Evolutionary conservation across 1,140 invertebrate species (phyloP).

Genomic region (Plodia interpunctella): DNA sequence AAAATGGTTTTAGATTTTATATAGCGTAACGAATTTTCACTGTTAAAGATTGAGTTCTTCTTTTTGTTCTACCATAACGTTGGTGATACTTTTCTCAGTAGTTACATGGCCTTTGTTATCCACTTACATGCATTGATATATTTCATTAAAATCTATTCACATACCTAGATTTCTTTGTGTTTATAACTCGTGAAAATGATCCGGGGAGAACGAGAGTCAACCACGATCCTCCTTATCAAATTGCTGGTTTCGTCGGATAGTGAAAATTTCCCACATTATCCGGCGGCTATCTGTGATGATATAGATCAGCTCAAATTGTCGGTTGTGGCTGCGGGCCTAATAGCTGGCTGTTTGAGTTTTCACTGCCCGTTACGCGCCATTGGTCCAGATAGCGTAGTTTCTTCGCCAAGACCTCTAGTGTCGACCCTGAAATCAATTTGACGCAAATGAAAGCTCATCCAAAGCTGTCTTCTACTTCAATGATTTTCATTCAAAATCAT

Average conservation of each 20-base stretch:
- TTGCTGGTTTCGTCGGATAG: slow-evolving; percentile 54
- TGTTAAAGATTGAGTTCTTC: too few species aligned
- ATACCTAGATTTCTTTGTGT: too few species aligned
- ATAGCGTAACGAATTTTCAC: too few species aligned
- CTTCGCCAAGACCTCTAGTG: neutral
- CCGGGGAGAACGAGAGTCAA: slow-evolving; percentile 32
- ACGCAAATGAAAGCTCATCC: slow-evolving; percentile 8
- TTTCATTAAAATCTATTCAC: too few species aligned
- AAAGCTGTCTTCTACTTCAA: too few species aligned
- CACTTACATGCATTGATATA: too few species aligned
- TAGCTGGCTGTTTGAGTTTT: slow-evolving; percentile 67
- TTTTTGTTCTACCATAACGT: too few species aligned
- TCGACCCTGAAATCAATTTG: slow-evolving; percentile 2
- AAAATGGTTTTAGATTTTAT: too few species aligned
- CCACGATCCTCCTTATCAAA: slow-evolving; percentile 69
- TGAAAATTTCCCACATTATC: slow-evolving; percentile 74
- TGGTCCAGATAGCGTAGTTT: neutral
- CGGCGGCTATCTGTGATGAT: slow-evolving; percentile 51
- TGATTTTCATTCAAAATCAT: too few species aligned
- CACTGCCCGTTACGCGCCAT: slow-evolving; percentile 63
- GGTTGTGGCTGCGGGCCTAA: slow-evolving; percentile 62
- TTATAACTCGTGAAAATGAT: slow-evolving; percentile 17
- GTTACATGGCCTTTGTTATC: too few species aligned
- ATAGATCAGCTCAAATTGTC: slow-evolving; percentile 71
- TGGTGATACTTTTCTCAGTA: too few species aligned